phyloP scores from a whole-genome alignment of 1,140 invertebrate species.

The Heliconius eleuchia region DNA sequence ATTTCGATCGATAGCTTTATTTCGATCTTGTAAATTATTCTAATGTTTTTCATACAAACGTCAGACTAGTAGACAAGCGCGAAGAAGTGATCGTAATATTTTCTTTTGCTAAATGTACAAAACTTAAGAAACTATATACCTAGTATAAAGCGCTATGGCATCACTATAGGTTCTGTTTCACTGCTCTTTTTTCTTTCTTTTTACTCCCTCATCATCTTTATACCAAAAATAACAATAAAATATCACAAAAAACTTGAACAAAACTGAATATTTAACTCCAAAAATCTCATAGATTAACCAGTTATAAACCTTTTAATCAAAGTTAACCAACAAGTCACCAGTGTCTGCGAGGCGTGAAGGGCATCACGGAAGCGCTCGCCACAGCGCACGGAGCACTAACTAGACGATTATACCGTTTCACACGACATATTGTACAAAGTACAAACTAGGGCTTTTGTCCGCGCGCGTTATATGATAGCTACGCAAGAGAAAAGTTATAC shows the following conservation, averaged over 20 bases:
- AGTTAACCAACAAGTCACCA: background rate
- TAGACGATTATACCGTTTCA: conserved; percentile 43
- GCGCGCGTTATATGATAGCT: background rate
- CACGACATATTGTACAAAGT: conserved; percentile 14
- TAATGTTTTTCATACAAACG: too few species aligned
- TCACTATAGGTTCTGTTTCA: too few species aligned
- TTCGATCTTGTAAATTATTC: too few species aligned
- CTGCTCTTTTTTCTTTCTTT: too few species aligned
- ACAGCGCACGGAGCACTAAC: conserved; percentile 23
- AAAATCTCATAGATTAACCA: background rate
- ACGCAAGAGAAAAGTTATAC: background rate
- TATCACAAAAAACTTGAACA: too few species aligned
- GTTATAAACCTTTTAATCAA: background rate
- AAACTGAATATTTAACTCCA: background rate
- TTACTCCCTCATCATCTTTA: background rate
- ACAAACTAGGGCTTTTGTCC: background rate
- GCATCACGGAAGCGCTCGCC: conserved; percentile 43
- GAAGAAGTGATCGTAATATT: too few species aligned
- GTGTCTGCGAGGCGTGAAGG: conserved; percentile 48
- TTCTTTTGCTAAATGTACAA: too few species aligned
- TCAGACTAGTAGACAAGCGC: too few species aligned
- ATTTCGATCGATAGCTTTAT: too few species aligned
- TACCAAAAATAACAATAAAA: background rate
- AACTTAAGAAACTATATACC: too few species aligned
- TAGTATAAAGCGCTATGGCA: too few species aligned